Evolutionary conservation across 2,888 invertebrate species (phyloP).

Genomic region (Seladonia tumulorum): DNA sequence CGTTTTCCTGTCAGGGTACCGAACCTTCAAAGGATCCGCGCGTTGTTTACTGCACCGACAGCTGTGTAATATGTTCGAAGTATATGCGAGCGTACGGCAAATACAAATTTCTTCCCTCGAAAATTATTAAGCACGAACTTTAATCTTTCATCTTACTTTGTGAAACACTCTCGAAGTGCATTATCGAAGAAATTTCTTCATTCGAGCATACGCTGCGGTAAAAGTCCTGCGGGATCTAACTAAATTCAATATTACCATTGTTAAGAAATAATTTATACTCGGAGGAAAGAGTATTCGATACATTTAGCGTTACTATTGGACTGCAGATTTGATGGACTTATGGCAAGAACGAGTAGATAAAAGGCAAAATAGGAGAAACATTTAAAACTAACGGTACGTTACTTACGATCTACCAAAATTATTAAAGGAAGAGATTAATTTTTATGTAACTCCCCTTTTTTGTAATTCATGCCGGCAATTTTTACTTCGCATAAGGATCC

Average conservation of each 20-base stretch:
- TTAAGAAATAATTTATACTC: neutral
- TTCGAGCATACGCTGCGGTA: neutral
- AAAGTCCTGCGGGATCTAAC: neutral
- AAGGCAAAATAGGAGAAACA: no score
- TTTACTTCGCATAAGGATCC: no score
- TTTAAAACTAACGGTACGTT: neutral
- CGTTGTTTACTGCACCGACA: neutral
- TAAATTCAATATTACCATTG: neutral
- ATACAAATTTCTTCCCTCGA: no score
- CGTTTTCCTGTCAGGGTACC: neutral
- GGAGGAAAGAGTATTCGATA: no score
- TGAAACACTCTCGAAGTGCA: neutral
- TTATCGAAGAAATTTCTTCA: neutral
- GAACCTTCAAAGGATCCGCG: neutral
- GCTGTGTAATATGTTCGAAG: neutral
- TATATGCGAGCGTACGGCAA: neutral
- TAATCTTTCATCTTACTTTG: neutral
- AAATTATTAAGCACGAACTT: neutral
- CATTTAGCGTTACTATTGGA: no score
- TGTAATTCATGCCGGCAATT: no score
- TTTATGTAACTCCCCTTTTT: neutral
- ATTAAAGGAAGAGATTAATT: neutral
- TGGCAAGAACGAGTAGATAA: no score
- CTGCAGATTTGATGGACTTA: neutral
- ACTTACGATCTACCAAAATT: neutral